Conservation (phyloP, 2,797 vertebrate genomes). For the Tauraco hartlaubi region DNA sequence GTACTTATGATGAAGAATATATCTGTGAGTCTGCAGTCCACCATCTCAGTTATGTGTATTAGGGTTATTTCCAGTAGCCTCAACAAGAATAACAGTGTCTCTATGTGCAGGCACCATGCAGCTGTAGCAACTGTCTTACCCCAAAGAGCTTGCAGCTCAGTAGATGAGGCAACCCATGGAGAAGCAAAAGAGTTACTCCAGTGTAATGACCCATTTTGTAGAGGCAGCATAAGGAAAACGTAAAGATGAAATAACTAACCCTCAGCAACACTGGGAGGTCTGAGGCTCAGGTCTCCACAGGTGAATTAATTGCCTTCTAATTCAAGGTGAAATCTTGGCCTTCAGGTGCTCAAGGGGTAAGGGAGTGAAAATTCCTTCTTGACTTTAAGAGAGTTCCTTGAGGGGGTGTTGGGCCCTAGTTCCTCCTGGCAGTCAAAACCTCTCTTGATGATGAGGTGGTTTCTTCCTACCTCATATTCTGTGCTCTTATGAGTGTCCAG, state of each 20-base stretch:
- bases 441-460: background rate
- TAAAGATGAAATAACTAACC: background rate
- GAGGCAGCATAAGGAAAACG: background rate
- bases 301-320: background rate
- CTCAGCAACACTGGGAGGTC: background rate
- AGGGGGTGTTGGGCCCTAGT: background rate
- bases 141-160: background rate
- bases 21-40: background rate
- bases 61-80: background rate
- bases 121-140: background rate
- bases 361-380: background rate
- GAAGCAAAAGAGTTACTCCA: background rate
- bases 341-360: background rate
- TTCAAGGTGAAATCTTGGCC: background rate
- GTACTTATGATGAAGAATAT: background rate
- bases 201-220: background rate
- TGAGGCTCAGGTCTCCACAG: background rate
- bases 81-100: background rate
- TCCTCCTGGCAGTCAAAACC: background rate
- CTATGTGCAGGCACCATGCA: background rate
- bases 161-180: background rate
- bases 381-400: background rate
- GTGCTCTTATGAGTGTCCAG: background rate
- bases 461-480: background rate
- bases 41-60: background rate